Conservation (phyloP, 2,888 invertebrate species). For the Sialis fuliginosa region DNA sequence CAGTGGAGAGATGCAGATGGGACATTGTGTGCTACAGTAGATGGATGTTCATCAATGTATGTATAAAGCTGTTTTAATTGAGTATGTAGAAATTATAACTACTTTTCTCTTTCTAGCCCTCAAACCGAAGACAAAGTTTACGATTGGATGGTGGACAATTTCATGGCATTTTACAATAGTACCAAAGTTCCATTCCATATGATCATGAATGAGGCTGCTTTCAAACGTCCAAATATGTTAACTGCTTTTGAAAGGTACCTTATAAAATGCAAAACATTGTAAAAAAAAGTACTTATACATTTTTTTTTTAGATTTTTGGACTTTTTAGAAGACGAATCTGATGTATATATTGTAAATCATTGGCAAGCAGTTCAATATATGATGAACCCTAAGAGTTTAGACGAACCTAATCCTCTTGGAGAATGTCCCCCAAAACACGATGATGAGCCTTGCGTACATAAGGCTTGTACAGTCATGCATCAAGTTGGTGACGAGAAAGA, state of each 20-base stretch:
- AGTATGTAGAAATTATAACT: no score
- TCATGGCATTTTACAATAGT: background rate
- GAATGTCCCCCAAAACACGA: background rate
- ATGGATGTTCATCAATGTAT: constrained; percentile 31
- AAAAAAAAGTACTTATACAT: background rate
- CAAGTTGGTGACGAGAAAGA: background rate
- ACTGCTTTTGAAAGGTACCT: no score
- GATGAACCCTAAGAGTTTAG: background rate
- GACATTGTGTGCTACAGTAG: constrained; percentile 34
- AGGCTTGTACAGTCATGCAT: background rate
- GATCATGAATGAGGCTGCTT: background rate
- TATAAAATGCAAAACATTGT: no score
- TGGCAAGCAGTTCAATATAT: background rate
- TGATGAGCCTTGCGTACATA: background rate
- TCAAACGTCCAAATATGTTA: background rate
- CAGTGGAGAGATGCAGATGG: constrained; percentile 28
- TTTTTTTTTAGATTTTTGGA: background rate
- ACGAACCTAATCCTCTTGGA: background rate
- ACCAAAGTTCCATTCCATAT: background rate
- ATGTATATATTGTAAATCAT: background rate
- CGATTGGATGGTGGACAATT: no score
- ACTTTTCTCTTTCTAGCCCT: no score
- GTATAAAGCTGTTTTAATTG: constrained; percentile 6
- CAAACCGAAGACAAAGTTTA: no score
- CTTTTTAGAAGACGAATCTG: background rate